Conservation (phyloP, 23 tunicate genomes). For the Styela plicata region DNA sequence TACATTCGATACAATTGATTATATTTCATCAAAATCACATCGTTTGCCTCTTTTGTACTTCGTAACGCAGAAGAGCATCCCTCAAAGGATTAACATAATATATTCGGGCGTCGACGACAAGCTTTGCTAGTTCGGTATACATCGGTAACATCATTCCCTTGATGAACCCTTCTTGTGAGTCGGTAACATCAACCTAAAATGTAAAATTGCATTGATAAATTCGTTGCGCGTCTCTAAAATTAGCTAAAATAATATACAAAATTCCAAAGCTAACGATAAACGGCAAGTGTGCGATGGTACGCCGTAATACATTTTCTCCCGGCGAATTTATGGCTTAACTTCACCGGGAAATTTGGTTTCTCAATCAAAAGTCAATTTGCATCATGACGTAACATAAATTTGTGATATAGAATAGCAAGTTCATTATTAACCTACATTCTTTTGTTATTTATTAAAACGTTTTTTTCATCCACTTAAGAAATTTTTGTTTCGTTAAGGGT, state of each 20-base stretch:
- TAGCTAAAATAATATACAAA: background rate
- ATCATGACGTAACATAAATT: no score
- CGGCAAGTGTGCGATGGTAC: no score
- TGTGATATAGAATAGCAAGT: no score
- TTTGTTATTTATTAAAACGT: no score
- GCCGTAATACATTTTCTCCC: no score
- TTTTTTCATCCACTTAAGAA: no score
- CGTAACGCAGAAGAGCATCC: slow-evolving; percentile 69
- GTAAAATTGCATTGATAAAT: background rate
- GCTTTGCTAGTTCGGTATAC: slow-evolving; percentile 66
- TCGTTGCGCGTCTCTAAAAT: slow-evolving; percentile 1
- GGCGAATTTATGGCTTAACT: no score
- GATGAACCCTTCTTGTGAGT: slow-evolving; percentile 80
- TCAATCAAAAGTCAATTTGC: no score
- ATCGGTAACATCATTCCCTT: slow-evolving; percentile 87
- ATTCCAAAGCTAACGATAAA: no score
- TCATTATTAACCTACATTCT: no score
- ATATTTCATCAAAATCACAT: background rate
- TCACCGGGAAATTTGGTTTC: no score
- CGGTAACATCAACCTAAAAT: slow-evolving; percentile 66
- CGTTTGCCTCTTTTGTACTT: slow-evolving; percentile 46
- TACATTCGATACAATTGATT: background rate
- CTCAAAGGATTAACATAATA: slow-evolving; percentile 59
- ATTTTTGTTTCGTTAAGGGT: no score
- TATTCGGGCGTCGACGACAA: slow-evolving; percentile 48